These are phyloP conservation scores for Volucella inanis DNA, from an alignment of 2,888 invertebrate species.

Conservation along the genomic window DNA sequence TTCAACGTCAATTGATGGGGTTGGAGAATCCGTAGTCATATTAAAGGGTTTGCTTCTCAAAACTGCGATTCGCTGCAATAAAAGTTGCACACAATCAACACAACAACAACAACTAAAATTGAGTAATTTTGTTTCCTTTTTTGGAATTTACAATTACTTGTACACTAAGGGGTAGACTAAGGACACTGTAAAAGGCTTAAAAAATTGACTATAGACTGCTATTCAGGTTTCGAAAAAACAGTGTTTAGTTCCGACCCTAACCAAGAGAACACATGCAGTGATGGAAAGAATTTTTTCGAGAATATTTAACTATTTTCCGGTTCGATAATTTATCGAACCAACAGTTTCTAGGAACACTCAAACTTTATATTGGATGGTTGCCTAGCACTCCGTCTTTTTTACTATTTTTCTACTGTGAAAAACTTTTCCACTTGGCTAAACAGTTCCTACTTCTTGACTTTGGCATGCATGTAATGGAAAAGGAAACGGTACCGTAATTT, in stretches of 20 bases:
- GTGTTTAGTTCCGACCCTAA: constrained; percentile 26
- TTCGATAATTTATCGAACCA: constrained; percentile 71
- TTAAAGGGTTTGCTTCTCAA: constrained; percentile 57
- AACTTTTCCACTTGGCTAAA: constrained; percentile 19
- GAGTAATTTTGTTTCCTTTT: not conserved
- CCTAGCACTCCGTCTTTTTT: constrained; percentile 36
- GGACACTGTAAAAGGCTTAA: constrained; percentile 26
- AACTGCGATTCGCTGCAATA: constrained; percentile 45
- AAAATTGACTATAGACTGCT: not conserved
- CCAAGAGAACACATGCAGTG: constrained; percentile 55
- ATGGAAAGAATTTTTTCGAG: constrained; percentile 30
- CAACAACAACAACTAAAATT: constrained; percentile 45
- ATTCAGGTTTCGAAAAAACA: not conserved
- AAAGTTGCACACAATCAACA: constrained; percentile 49
- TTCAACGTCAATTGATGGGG: constrained; percentile 83
- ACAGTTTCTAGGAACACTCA: constrained; percentile 26
- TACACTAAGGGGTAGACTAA: constrained; percentile 12
- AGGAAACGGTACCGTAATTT: constrained; percentile 3
- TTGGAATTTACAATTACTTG: constrained; percentile 47
- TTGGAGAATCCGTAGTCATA: constrained; percentile 81
- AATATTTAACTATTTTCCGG: constrained; percentile 45
- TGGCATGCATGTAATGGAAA: not conserved
- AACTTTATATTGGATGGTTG: constrained; percentile 29
- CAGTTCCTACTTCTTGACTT: not conserved
- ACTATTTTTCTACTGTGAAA: not conserved